A percentile compares a stretch with the other conserved stretches of the same genome.
These are phyloP conservation scores for Helleia helle DNA, from an alignment of 2,888 invertebrate species.

Conservation along the genomic window DNA sequence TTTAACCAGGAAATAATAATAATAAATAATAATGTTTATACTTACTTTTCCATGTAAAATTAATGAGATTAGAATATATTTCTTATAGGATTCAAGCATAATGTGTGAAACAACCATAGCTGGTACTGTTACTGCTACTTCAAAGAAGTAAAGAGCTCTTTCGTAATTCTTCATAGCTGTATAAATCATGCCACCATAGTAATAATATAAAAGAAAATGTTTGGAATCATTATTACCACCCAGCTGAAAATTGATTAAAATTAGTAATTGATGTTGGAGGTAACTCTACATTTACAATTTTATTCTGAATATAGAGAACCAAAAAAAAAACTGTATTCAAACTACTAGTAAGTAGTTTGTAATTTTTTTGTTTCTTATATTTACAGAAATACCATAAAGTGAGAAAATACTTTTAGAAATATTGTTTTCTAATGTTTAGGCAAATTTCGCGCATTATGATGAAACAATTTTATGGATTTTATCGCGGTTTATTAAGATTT, in stretches of 20 bases:
- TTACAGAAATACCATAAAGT: too few relatives aligned
- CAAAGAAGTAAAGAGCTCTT: slow-evolving; percentile 94
- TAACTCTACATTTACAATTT: slow-evolving; percentile 13
- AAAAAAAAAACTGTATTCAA: too few relatives aligned
- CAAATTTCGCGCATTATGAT: too few relatives aligned
- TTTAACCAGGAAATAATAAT: too few relatives aligned
- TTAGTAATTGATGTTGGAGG: slow-evolving; percentile 2
- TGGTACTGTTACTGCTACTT: slow-evolving; percentile 96
- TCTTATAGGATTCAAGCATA: slow-evolving; percentile 98
- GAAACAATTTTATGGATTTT: too few relatives aligned
- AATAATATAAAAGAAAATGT: slow-evolving; percentile 94
- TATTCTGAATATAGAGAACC: too few relatives aligned
- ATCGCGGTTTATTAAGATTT: too few relatives aligned
- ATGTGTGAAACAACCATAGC: slow-evolving; percentile 95
- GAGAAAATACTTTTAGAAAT: too few relatives aligned
- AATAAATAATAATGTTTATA: background rate
- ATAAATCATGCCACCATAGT: slow-evolving; percentile 98
- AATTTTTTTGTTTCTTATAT: too few relatives aligned
- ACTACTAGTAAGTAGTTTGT: too few relatives aligned
- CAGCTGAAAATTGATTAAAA: slow-evolving; percentile 46
- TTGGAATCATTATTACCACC: slow-evolving; percentile 89
- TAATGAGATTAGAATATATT: slow-evolving; percentile 93
- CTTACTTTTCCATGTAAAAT: slow-evolving; percentile 92
- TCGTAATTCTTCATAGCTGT: slow-evolving; percentile 94
- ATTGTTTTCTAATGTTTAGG: too few relatives aligned